A percentile compares a stretch with the other conserved stretches of the same genome.
These are phyloP conservation scores for Tauraco hartlaubi DNA, from an alignment of 2,797 vertebrate genomes.

Conservation along the genomic window DNA sequence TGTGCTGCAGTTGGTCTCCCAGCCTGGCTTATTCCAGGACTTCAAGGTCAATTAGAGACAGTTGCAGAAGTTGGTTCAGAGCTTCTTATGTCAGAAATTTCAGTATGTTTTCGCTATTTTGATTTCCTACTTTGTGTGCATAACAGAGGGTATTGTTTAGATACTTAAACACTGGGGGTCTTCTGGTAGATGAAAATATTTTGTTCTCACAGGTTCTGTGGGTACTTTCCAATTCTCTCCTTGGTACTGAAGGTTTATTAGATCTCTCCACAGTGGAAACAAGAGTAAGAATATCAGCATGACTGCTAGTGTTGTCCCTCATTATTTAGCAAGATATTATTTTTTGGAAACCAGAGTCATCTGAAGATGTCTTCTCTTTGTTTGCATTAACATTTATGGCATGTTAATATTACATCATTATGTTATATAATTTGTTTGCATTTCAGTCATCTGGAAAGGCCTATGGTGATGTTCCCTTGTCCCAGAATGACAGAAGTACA, in stretches of 20 bases:
- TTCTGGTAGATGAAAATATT: neutral
- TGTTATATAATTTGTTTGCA: conserved; percentile 3
- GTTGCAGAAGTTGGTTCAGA: neutral
- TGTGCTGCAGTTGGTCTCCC: neutral
- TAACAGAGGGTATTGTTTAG: neutral
- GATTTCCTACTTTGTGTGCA: neutral
- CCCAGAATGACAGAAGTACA: conserved; percentile 8
- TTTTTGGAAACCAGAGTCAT: neutral
- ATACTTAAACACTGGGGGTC: neutral
- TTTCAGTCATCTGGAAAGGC: neutral
- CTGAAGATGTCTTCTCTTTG: neutral
- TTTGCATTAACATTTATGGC: neutral
- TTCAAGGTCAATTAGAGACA: neutral
- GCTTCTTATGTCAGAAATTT: neutral
- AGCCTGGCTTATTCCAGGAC: neutral
- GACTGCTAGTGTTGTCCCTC: neutral
- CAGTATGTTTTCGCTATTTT: neutral
- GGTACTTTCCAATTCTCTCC: neutral
- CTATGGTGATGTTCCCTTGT: neutral
- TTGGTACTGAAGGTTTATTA: neutral
- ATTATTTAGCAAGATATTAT: neutral
- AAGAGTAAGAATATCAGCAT: neutral
- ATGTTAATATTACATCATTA: neutral
- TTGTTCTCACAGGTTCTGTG: neutral
- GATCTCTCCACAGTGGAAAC: neutral